These are phyloP conservation scores for Ferdinandea cuprea DNA, from an alignment of 2,888 invertebrate species.

Conservation along the genomic window DNA sequence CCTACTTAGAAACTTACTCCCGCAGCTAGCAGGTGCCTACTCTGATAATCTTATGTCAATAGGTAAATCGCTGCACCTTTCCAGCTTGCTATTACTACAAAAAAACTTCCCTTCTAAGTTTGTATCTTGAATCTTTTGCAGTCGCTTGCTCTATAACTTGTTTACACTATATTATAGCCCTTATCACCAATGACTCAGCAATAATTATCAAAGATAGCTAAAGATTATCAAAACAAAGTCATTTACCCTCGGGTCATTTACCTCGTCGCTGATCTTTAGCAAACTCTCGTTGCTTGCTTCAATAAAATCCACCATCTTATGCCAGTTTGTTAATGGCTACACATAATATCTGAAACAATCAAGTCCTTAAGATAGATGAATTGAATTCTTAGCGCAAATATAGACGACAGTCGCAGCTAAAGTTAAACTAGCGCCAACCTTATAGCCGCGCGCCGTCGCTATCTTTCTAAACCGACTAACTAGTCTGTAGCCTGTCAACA, in stretches of 20 bases:
- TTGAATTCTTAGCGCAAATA: constrained; percentile 43
- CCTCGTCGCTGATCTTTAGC: constrained; percentile 53
- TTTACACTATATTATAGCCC: constrained; percentile 30
- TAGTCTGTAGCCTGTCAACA: neutral
- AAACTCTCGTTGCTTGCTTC: neutral
- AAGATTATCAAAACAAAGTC: constrained; percentile 65
- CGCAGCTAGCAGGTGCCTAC: too few species aligned
- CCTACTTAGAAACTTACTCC: too few species aligned
- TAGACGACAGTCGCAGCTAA: neutral
- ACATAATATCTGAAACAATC: constrained; percentile 26
- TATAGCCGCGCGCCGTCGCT: neutral
- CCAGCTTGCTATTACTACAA: too few species aligned
- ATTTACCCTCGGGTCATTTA: constrained; percentile 48
- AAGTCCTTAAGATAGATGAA: constrained; percentile 43
- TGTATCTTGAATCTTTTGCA: neutral
- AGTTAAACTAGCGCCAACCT: constrained; percentile 13
- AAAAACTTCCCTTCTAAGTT: too few species aligned
- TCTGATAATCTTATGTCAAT: too few species aligned
- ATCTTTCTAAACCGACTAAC: neutral
- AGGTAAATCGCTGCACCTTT: too few species aligned
- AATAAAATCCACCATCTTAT: constrained; percentile 14
- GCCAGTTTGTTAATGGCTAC: neutral
- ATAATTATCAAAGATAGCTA: constrained; percentile 54
- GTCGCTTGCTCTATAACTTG: neutral
- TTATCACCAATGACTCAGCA: constrained; percentile 63